Evolutionary conservation across 2,113 vertebrate genomes (phyloP).

Genomic region (Grammomys dolichurus): DNA sequence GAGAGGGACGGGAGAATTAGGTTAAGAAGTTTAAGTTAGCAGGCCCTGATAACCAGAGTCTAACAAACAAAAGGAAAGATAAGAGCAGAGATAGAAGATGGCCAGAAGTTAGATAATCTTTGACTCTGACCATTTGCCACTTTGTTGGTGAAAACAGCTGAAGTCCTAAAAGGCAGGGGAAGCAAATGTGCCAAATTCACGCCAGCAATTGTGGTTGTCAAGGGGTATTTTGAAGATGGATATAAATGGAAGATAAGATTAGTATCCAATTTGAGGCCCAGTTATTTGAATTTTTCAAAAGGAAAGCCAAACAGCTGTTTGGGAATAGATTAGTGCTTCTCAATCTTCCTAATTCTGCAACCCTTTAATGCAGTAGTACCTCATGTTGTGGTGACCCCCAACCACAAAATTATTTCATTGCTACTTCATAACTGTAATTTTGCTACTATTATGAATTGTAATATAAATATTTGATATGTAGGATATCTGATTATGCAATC

Average conservation of each 20-base stretch:
- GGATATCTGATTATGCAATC: background rate
- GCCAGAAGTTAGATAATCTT: background rate
- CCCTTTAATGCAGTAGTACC: background rate
- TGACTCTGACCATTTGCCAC: background rate
- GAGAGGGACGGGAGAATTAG: background rate
- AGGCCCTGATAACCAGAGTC: background rate
- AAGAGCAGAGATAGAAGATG: background rate
- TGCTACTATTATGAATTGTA: background rate
- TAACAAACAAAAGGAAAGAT: background rate
- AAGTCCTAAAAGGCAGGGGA: background rate
- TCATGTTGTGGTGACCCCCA: background rate
- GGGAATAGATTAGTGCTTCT: background rate
- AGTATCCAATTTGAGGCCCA: background rate
- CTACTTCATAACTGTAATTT: background rate
- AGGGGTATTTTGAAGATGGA: background rate
- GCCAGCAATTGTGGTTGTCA: background rate
- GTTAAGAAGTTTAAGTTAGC: background rate
- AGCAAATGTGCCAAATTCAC: background rate
- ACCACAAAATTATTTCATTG: background rate
- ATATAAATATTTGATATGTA: background rate
- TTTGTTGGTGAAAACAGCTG: background rate
- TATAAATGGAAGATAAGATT: background rate
- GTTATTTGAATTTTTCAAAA: background rate
- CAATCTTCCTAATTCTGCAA: background rate
- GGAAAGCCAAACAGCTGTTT: background rate